phyloP scores from a whole-genome alignment of 2,797 vertebrate species.

The Anguilla obscura region DNA sequence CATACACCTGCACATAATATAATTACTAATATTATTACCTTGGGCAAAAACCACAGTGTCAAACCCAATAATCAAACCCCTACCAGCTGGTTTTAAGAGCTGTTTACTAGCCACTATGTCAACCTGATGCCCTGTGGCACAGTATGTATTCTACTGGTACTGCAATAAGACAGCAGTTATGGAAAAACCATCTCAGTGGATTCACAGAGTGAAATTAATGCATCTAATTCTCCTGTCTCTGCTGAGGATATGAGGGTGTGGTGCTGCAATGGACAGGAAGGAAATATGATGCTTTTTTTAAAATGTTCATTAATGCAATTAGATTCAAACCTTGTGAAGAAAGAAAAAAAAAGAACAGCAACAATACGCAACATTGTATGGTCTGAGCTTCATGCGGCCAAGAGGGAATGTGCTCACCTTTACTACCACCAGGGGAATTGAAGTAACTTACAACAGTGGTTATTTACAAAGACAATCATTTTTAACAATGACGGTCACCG shows the following conservation, averaged over 20 bases:
- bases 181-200: neutral
- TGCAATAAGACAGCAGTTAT: neutral
- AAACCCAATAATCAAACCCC: neutral
- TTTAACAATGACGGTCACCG: neutral
- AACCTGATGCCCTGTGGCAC: neutral
- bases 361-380: neutral
- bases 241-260: conserved; percentile 45
- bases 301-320: neutral
- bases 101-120: neutral
- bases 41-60: neutral
- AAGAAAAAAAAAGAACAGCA: neutral
- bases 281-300: conserved; percentile 43
- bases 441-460: neutral
- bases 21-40: neutral
- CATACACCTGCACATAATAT: neutral
- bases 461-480: neutral
- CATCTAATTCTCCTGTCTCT: conserved; percentile 18
- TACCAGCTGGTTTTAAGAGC: neutral
- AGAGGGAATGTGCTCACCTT: neutral
- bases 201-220: neutral
- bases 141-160: neutral
- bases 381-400: neutral
- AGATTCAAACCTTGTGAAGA: neutral
- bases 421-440: neutral
- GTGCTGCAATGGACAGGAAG: conserved; percentile 48